Evolutionary conservation across 2,113 vertebrate genomes (phyloP), one percentile per base, ranked within the genome.

Genomic region (Blennius ocellaris): DNA sequence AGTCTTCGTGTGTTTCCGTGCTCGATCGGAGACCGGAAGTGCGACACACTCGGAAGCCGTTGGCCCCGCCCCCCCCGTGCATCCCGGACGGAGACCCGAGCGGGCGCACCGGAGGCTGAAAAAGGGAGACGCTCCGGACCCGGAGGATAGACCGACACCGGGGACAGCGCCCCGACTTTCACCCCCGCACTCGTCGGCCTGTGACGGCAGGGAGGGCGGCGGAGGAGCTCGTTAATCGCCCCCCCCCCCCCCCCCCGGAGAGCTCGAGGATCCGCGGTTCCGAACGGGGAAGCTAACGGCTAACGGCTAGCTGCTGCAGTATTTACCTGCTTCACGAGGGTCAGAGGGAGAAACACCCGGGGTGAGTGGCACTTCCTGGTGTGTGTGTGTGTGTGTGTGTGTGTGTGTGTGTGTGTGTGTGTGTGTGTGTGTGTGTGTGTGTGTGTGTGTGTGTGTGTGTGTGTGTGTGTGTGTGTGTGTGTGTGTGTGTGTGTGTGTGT

Each of bases 281-380:
- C 66, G 57, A 80, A 69, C 51, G 38, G 72, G 47, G n/a, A 10
- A 53, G 85, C 89, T 87, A 87, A 74, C 73, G 53, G 71, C 56
- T 86, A 89, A 76, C 87, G 64, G 76, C 57, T 53, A 15, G 61
- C 66, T 8, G 63, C 36, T 47, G 48, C 39, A 51, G 21, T 41
- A 60, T 74, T 48, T 30, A 36, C 64, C 1, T 16, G 51, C 48
- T 38, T 36, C 49, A 30, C 21, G 21, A 30, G 21, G 21, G 4
- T 30, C 21, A 30, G 2, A 30, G 21, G 2, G 21, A 30, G 21
- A 30, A 30, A 30, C 21, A 2, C 21, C 21, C 21, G 2, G 4
- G 21, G 52, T 12, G 40, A 68, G 38, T 30, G n/a, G n/a, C n/a
- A n/a, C n/a, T n/a, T n/a, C n/a, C n/a, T n/a, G n/a, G 21, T 30